Conservation (phyloP, 2,113 vertebrate species). For the Canis aureus region DNA sequence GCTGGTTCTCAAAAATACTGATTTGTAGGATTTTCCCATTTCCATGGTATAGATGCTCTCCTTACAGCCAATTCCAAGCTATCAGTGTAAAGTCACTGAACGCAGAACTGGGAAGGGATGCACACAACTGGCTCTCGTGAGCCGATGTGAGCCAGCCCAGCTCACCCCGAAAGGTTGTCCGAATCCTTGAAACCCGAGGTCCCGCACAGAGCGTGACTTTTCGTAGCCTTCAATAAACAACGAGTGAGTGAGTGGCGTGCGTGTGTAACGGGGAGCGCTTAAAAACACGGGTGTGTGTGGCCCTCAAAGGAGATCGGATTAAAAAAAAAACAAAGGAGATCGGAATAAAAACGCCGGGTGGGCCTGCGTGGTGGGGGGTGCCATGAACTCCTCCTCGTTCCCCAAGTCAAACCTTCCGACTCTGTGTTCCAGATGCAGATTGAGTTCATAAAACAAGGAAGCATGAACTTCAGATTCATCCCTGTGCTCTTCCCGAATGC, state of each 20-base stretch:
- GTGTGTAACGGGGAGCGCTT: neutral
- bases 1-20: neutral
- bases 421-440: constrained; percentile 94
- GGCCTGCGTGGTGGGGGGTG: neutral
- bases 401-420: constrained; percentile 80
- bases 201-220: neutral
- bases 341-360: neutral
- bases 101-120: neutral
- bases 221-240: neutral
- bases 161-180: neutral
- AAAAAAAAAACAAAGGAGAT: neutral
- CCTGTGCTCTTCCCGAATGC: constrained; percentile 96
- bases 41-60: neutral
- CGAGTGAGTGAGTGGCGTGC: neutral
- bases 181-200: constrained; percentile 34
- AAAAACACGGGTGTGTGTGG: neutral
- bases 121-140: neutral
- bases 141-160: neutral
- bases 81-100: neutral
- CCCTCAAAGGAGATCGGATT: neutral
- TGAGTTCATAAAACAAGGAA: constrained; percentile 98
- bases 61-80: neutral
- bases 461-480: constrained; percentile 97
- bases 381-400: constrained; percentile 57
- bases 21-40: constrained; percentile 3